These are phyloP conservation scores for Sebastiscus albofasciatus DNA, from an alignment of 2,797 vertebrate species.

Conservation along the genomic window DNA sequence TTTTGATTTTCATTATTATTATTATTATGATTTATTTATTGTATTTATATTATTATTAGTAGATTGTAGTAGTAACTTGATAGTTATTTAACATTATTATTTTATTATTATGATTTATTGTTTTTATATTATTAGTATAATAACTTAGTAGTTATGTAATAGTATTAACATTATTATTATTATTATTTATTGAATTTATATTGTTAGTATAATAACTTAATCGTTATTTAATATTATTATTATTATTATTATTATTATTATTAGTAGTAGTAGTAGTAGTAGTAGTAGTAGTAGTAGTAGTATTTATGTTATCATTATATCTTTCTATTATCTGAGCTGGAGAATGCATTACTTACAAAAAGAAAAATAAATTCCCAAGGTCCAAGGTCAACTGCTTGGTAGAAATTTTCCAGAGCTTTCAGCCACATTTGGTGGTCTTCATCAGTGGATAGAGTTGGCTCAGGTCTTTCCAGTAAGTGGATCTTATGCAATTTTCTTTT, in stretches of 20 bases:
- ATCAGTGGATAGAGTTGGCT: background rate
- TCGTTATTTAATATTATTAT: too few relatives aligned
- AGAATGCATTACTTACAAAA: background rate
- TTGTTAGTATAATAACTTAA: too few relatives aligned
- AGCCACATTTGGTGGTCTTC: background rate
- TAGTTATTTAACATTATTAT: background rate
- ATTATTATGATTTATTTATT: background rate
- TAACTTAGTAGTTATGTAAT: too few relatives aligned
- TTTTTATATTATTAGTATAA: too few relatives aligned
- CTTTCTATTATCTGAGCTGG: background rate
- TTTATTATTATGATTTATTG: background rate
- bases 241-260: too few relatives aligned
- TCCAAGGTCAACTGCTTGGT: background rate
- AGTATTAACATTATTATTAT: background rate
- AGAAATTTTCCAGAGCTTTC: background rate
- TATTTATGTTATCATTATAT: too few relatives aligned
- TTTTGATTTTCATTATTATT: background rate
- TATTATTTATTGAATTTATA: background rate
- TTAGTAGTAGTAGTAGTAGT: fast-evolving
- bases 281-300: too few relatives aligned
- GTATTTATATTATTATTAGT: too few relatives aligned
- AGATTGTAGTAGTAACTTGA: too few relatives aligned
- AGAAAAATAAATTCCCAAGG: background rate
- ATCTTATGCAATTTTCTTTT: background rate
- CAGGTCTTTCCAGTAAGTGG: background rate